Evolutionary conservation across 2,797 vertebrate species (phyloP), one percentile per base, ranked within the genome.

Genomic region (Microctenopoma stevenorrisi): DNA sequence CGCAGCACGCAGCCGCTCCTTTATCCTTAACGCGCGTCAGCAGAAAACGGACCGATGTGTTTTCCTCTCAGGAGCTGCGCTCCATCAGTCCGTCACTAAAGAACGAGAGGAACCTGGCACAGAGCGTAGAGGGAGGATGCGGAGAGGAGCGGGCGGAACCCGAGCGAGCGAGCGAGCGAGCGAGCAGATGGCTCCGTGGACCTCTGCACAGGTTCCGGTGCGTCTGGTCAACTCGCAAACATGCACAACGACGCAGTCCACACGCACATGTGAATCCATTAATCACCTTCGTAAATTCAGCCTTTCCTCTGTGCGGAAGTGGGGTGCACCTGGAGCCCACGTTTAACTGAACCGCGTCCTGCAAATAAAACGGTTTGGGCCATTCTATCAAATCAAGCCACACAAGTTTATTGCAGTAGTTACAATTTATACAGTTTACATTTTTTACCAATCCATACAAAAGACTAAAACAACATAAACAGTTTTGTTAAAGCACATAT

Each of bases 91-190:
- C 61, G 25, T 63, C 30, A 22, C 37, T 44, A 30, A 54, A 76
- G 43, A 37, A 35, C 28, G 52, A 55, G 48, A 61, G 14, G 15
- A 74, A 11, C 11, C 55, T 59, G 35, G 55, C 14, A 15, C 51
- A 74, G 66, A 70, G 76, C 54, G 43, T 16, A 69, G 43, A 67
- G 79, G 79, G 82, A 84, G 68, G 76, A 82, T 74, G 78, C 65
- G 54, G 57, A 28, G 61, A 64, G 26, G 63, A 78, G 77, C 71
- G 88, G 86, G 86, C 80, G 87, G 83, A 54, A 83, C 62, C 62
- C 56, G 22, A 22, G 22, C 58, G 16, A 68, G 62, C 26, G 44
- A 53, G 62, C 26, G 44, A 53, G 22, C 58, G 16, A 68, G 62
- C 26, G 44, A 50, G 33, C 28, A n/a, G 5, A 55, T 14, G 47